phyloP scores from a whole-genome alignment of 2,888 invertebrate genomes.

The Mechanitis mazaeus region DNA sequence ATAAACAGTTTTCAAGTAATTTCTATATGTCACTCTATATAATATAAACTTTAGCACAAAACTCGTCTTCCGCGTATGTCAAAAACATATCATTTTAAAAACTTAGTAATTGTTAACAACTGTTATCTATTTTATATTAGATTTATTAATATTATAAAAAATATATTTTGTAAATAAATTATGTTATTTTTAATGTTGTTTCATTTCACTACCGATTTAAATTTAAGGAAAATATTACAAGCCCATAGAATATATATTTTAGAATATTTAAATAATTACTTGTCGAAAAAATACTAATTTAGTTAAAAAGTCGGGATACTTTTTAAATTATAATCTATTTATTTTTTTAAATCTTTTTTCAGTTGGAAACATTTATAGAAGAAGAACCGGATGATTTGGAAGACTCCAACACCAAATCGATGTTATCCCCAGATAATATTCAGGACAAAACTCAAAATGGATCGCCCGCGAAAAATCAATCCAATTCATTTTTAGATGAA shows the following conservation, averaged over 20 bases:
- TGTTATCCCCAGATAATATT: conserved; percentile 51
- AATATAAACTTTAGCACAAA: too few species aligned
- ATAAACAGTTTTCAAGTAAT: too few species aligned
- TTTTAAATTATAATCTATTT: conserved; percentile 7
- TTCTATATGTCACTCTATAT: too few species aligned
- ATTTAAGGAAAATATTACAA: too few species aligned
- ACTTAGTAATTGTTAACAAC: too few species aligned
- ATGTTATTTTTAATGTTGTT: not conserved
- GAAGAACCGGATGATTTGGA: conserved; percentile 54
- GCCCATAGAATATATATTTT: too few species aligned
- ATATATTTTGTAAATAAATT: conserved; percentile 7
- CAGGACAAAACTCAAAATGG: conserved; percentile 51
- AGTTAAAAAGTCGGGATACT: too few species aligned
- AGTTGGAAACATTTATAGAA: conserved; percentile 60
- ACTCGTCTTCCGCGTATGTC: too few species aligned
- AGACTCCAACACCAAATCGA: conserved; percentile 46
- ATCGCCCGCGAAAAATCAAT: conserved; percentile 54
- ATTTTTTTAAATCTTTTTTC: conserved; percentile 24
- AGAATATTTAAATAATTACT: too few species aligned
- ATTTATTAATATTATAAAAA: not conserved
- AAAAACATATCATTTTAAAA: too few species aligned
- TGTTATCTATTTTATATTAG: not conserved
- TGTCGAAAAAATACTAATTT: too few species aligned
- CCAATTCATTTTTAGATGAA: conserved; percentile 47
- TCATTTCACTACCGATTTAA: not conserved